Evolutionary conservation across 2,113 vertebrate genomes (phyloP), one percentile per base, ranked within the genome.

Genomic region (Zapus hudsonius): DNA sequence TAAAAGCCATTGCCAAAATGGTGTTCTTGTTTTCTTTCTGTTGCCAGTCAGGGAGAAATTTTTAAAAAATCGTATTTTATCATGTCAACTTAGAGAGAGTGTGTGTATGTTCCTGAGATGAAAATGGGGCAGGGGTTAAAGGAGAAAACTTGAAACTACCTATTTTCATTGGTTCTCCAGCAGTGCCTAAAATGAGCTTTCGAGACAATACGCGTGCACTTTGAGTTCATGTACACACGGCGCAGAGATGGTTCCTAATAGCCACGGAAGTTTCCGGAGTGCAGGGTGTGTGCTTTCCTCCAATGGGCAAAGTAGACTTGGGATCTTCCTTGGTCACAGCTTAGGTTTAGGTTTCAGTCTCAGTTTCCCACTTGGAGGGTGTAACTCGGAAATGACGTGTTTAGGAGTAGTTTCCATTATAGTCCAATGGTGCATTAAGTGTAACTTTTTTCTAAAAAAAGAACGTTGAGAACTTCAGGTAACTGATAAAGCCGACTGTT

Each of bases 121-220:
- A 80, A 91, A 63, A 88, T 96, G 97, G 95, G 96, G 97, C 97
- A 75, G 74, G 78, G 83, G n/a, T 87, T 92, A 85, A 96, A 96
- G 84, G 92, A 88, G 72, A 84, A 93, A 90, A 85, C 82, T 91
- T 95, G 79, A 95, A 95, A 95, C 92, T 94, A 95, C 96, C 93
- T 97, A 87, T 92, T 96, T 96, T 90, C 64, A 63, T 95, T 96
- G 92, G 88, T 80, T 94, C 82, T 75, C 93, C 94, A 96, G 88
- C 90, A 90, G 81, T 86, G 74, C 76, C 85, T 95, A 79, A 91
- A 95, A 73, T 61, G 91, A 95, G 63, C 91, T 94, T 95, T 94
- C 85, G 67, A 81, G 64, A 25, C 90, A 64, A 84, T 40, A 80
- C 86, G 97, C 96, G 89, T 94, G 93, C 93, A 97, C 95, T 97